Conservation (phyloP, 2,797 vertebrate species). For the Lutjanus argentimaculatus region DNA sequence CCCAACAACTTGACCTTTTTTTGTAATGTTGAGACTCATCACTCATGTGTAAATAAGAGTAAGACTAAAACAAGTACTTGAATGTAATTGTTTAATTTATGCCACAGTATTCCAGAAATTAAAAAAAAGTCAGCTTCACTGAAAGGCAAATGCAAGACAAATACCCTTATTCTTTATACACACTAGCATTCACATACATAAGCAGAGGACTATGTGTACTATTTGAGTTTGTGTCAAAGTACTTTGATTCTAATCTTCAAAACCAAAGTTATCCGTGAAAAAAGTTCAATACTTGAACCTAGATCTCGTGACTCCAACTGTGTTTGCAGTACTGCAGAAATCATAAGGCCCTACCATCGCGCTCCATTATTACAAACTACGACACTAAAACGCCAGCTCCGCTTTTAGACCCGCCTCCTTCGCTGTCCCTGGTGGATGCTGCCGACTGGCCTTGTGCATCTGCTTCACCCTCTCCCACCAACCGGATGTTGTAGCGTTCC, state of each 20-base stretch:
- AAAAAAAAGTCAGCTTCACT: constrained; percentile 18
- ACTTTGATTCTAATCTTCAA: constrained; percentile 21
- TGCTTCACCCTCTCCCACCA: constrained; percentile 91
- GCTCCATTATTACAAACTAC: constrained; percentile 70
- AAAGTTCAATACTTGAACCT: constrained; percentile 26
- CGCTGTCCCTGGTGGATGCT: constrained; percentile 80
- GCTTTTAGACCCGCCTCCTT: constrained; percentile 87
- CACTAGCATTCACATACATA: constrained; percentile 31
- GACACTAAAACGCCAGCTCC: constrained; percentile 93
- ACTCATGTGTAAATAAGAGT: background rate
- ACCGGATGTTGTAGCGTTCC: constrained; percentile 95
- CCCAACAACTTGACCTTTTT: background rate
- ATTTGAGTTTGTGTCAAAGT: background rate
- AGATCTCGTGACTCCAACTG: constrained; percentile 41
- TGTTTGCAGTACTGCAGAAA: constrained; percentile 61
- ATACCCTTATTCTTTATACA: constrained; percentile 4
- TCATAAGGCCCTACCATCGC: constrained; percentile 54
- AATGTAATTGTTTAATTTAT: constrained; percentile 34
- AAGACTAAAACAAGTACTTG: constrained; percentile 17
- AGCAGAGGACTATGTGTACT: constrained; percentile 21
- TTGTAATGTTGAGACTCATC: background rate
- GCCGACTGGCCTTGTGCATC: constrained; percentile 80
- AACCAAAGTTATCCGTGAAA: constrained; percentile 25
- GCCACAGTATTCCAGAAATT: constrained; percentile 44
- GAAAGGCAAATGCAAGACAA: constrained; percentile 48